Evolutionary conservation across 1,140 invertebrate genomes (phyloP).

Genomic region (Drosophila mojavensis): DNA sequence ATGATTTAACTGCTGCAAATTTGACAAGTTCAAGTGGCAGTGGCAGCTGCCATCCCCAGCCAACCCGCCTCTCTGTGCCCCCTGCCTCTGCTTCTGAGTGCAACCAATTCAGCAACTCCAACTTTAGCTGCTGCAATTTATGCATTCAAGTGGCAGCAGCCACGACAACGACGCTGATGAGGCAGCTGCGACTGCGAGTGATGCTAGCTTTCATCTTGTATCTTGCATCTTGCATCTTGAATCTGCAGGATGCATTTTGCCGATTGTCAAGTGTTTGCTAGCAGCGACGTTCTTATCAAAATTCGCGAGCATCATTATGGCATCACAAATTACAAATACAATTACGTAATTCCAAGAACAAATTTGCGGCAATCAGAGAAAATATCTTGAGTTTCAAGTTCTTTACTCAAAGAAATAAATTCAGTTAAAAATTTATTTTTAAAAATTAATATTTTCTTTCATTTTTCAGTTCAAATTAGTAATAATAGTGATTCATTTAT

Average conservation of each 20-base stretch:
- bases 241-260: conserved; percentile 69
- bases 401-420: background rate
- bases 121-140: conserved; percentile 69
- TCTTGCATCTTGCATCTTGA: conserved; percentile 44
- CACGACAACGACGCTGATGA: conserved; percentile 35
- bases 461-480: too few relatives aligned
- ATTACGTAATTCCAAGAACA: conserved; percentile 16
- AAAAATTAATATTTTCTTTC: too few relatives aligned
- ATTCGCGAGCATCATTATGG: conserved; percentile 64
- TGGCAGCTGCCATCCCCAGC: conserved; percentile 52
- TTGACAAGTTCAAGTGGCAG: conserved; percentile 76
- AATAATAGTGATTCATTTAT: too few relatives aligned
- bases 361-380: background rate
- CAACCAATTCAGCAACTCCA: conserved; percentile 52
- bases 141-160: conserved; percentile 78
- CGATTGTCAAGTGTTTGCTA: conserved; percentile 68
- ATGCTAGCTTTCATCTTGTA: conserved; percentile 21
- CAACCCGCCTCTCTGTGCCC: background rate
- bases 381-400: background rate
- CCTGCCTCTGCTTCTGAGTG: background rate
- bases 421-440: too few relatives aligned
- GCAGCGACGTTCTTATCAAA: conserved; percentile 54
- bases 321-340: conserved; percentile 42
- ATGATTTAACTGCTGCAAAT: conserved; percentile 72
- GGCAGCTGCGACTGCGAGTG: conserved; percentile 16